phyloP scores from a whole-genome alignment of 2,113 vertebrate genomes.

The Cochlearius cochlearius region DNA sequence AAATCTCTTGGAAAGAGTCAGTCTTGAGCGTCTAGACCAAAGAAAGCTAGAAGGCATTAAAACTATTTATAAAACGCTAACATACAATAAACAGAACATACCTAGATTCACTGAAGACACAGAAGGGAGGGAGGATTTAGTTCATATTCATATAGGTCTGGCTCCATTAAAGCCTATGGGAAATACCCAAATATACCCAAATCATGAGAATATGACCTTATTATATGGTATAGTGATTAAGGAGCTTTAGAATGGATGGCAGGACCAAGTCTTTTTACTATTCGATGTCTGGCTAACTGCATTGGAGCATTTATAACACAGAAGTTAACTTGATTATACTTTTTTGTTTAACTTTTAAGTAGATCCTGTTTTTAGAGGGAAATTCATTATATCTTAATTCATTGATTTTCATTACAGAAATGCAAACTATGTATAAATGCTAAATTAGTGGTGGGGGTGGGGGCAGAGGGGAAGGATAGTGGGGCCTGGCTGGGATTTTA shows the following conservation, averaged over 20 bases:
- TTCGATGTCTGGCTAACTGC: background rate
- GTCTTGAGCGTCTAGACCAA: background rate
- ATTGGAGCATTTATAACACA: background rate
- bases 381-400: constrained; percentile 28
- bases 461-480: background rate
- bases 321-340: background rate
- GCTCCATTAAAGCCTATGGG: background rate
- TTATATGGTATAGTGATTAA: background rate
- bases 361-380: constrained; percentile 28
- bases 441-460: background rate
- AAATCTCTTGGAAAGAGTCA: background rate
- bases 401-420: constrained; percentile 34
- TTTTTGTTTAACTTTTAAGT: background rate
- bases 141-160: background rate
- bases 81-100: background rate
- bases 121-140: background rate
- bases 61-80: background rate
- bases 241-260: background rate
- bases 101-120: background rate
- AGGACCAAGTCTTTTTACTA: background rate
- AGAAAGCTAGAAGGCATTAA: background rate
- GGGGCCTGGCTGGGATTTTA: background rate
- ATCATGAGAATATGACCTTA: background rate
- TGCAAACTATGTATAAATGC: background rate
- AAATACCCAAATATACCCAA: background rate